Conservation (phyloP, 2,113 vertebrate species). For the Odontesthes bonariensis region DNA sequence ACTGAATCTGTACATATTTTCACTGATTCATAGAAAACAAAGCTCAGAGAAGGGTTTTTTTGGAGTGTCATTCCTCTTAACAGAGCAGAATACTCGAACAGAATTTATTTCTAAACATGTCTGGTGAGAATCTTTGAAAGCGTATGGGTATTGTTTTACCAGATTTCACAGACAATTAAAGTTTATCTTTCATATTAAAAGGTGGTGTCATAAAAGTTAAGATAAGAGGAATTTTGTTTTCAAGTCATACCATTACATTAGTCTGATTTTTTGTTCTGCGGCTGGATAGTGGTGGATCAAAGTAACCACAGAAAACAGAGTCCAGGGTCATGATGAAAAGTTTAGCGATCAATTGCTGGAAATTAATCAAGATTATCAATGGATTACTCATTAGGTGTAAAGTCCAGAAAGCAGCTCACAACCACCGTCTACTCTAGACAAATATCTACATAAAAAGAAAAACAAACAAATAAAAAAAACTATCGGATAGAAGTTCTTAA, state of each 20-base stretch:
- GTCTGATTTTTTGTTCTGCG: neutral
- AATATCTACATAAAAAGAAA: neutral
- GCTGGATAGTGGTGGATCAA: neutral
- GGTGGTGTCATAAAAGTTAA: too few relatives aligned
- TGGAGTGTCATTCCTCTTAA: too few relatives aligned
- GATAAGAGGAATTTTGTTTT: too few relatives aligned
- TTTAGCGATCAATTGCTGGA: conserved; percentile 28
- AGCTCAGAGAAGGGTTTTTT: neutral
- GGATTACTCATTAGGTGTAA: conserved; percentile 30
- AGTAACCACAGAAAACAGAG: conserved; percentile 20
- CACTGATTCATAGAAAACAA: neutral
- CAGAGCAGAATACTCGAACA: too few relatives aligned
- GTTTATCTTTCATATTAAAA: neutral
- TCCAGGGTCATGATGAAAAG: conserved; percentile 21
- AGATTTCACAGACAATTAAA: neutral
- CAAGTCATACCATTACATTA: too few relatives aligned
- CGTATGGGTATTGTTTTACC: too few relatives aligned
- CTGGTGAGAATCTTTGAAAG: neutral
- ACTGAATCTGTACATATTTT: neutral
- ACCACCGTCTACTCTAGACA: neutral
- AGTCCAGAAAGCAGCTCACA: conserved; percentile 16
- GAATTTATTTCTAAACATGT: neutral
- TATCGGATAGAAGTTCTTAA: too few relatives aligned
- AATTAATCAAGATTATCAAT: conserved; percentile 37
- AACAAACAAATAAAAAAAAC: too few relatives aligned